Conservation (phyloP, 1,140 invertebrate genomes). For the Tetragonula clypearis region DNA sequence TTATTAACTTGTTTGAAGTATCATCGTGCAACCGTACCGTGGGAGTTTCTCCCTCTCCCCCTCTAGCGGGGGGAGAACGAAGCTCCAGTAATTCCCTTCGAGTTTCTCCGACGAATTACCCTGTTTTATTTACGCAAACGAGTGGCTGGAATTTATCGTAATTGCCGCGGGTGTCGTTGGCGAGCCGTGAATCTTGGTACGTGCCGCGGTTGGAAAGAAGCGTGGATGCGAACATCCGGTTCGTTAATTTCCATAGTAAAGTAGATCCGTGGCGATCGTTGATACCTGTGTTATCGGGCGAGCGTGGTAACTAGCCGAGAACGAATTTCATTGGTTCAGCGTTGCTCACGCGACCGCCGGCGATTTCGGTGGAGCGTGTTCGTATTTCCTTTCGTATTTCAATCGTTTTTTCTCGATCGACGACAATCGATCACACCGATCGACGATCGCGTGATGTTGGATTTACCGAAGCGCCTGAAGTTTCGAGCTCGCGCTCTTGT, state of each 20-base stretch:
- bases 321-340: neutral
- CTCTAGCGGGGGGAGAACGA: neutral
- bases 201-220: neutral
- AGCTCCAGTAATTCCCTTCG: neutral
- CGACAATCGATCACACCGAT: too few relatives aligned
- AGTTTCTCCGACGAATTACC: too few relatives aligned
- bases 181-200: neutral
- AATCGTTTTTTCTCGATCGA: neutral
- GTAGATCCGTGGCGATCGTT: neutral
- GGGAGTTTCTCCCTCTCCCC: neutral
- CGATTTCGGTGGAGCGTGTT: neutral
- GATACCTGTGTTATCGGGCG: neutral
- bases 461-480: too few relatives aligned
- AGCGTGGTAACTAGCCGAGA: constrained; percentile 12
- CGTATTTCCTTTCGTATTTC: neutral
- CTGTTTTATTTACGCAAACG: neutral
- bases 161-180: neutral
- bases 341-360: neutral
- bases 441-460: too few relatives aligned
- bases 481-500: too few relatives aligned
- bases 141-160: neutral
- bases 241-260: constrained; percentile 14
- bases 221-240: neutral
- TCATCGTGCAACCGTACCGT: too few relatives aligned
- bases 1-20: too few relatives aligned